Conservation (phyloP, 2,797 vertebrate genomes). For the Enteromius treurensis region DNA sequence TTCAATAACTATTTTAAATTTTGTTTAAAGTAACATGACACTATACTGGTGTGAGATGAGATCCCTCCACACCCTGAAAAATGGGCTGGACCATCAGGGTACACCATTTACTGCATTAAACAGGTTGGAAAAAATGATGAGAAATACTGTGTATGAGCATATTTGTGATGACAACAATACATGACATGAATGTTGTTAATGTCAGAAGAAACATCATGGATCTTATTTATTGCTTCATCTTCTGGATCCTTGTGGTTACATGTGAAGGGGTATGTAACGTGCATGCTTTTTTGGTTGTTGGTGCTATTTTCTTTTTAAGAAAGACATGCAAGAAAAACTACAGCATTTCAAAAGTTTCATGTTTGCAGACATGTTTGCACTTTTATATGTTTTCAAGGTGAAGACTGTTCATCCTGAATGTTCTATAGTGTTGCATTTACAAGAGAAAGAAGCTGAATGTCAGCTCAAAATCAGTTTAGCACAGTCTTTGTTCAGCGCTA, state of each 20-base stretch:
- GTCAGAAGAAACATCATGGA: neutral
- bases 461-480: constrained; percentile 46
- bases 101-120: neutral
- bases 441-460: constrained; percentile 60
- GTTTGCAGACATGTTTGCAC: neutral
- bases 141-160: neutral
- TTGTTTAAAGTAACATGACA: neutral
- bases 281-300: neutral
- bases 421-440: constrained; percentile 60
- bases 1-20: neutral
- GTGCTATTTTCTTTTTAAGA: neutral
- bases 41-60: neutral
- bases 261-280: neutral
- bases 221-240: neutral
- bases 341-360: neutral
- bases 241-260: constrained; percentile 5
- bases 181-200: neutral
- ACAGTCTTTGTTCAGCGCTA: neutral
- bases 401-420: constrained; percentile 62
- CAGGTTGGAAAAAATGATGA: neutral
- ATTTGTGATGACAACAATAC: neutral
- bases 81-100: constrained; percentile 17
- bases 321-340: neutral
- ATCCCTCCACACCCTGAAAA: neutral
- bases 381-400: constrained; percentile 52